Conservation (phyloP, 2,797 vertebrate species). For the Vireo griseus region DNA sequence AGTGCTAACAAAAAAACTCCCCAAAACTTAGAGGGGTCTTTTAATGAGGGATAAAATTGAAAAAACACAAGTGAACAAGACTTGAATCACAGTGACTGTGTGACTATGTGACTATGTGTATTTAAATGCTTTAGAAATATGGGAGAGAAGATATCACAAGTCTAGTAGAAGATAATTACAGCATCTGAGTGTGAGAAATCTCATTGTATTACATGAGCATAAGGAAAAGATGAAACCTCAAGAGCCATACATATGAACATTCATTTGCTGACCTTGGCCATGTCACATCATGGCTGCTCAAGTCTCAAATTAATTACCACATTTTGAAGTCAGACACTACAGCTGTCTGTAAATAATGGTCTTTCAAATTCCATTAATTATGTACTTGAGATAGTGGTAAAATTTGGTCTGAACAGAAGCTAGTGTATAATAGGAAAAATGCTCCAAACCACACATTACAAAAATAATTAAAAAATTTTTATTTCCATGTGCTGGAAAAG, state of each 20-base stretch:
- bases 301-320: not conserved
- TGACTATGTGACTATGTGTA: not conserved
- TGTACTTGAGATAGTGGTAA: not conserved
- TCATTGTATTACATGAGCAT: not conserved
- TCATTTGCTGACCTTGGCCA: not conserved
- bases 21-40: not conserved
- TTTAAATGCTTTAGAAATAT: not conserved
- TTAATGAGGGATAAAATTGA: not conserved
- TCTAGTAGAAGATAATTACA: not conserved
- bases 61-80: not conserved
- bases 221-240: not conserved
- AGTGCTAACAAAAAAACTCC: not conserved
- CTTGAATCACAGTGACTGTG: not conserved
- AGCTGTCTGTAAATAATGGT: not conserved
- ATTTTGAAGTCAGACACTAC: not conserved
- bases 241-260: not conserved
- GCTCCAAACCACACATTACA: fast-evolving
- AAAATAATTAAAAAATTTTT: not conserved
- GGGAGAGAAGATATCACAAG: not conserved
- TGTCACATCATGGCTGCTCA: not conserved
- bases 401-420: not conserved
- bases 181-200: not conserved
- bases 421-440: not conserved
- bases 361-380: not conserved
- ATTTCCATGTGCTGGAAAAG: not conserved